Base-by-base conservation (phyloP, 2,797 vertebrate genomes). In the Babyrousa celebensis region DNA sequence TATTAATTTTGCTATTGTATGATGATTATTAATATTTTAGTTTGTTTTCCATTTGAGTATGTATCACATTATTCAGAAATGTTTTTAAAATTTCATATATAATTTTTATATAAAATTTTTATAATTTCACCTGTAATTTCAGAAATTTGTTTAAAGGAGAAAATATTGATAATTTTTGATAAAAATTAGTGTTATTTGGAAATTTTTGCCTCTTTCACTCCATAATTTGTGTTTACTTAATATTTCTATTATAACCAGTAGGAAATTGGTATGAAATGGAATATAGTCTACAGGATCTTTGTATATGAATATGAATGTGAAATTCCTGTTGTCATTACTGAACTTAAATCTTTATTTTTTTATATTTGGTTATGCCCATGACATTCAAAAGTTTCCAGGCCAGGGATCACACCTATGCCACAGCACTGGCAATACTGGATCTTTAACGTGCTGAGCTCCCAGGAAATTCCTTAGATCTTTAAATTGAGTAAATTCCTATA, bases 211-310 rank as follows among this genome's bases (percentile, higher is more conserved):
- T 78, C 21, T 74, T 18, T 80, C 9, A 48, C 7, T 70, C 29
- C 15, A 48, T 77, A 68, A 32, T 52, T 94, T 60, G 17, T 68
- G 23, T 40, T 16, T 29, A 63, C 74, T 70, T 83, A 83, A n/a
- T 71, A 74, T 87, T 83, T 93, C 21, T 87, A 1, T 86, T 86
- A 25, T 77, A 75, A 85, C 65, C 62, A 10, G 1, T 65, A 84
- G 56, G 71, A 84, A 91, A 72, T 89, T 52, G 25, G n/a, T 91
- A 14, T 67, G 85, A 88, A 87, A 74, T 78, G 29, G 52, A 87
- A 77, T n/a, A 85, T 84, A 89, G 20, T 67, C 5, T 92, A 15
- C 12, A 74, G 21, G 67, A 29, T 89, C 18, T 63, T 92, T 84
- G 25, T 88, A 29, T 63, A 40, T 80, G 15, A 90, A 60, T 93